Base-by-base conservation (phyloP, 2,113 vertebrate species). In the Megaceryle torquata region DNA sequence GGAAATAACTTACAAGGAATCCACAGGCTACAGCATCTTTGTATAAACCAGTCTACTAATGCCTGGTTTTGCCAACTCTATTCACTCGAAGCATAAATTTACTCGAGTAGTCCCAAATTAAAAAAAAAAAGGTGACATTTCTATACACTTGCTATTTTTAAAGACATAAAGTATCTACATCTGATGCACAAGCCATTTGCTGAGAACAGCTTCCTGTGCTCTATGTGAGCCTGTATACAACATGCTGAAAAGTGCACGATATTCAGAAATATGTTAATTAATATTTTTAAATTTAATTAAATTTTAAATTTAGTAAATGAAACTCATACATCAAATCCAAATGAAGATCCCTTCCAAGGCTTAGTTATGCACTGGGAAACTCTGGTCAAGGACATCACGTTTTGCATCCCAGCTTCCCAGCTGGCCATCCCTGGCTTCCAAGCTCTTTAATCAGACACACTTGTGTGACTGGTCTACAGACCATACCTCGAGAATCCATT, bases 51-150 rank as follows among this genome's bases (percentile, higher is more conserved):
- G 35, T 17, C 63, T 82, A 17, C 26, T 83, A 86, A 86, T 44
- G 29, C 14, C 26, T 89, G 6, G 6, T 56, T 85, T 91, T 79
- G 50, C 50, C 67, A 88, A 44, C 20, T 86, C 15, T 29, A 31
- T 31, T 86, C 56, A 78, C 35, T 86, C 15, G 60, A 59, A 72
- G 15, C 9, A 35, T 33, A 68, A 48, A 78, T 93, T 81, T 91
- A 86, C 25, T 79, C 8, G 48, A 82, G 15, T 13, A 68, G 24
- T n/a, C 60, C 6, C 20, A 75, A 43, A 54, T n/a, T 19, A 29
- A 29, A 22, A 12, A 29, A 56, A 61, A 1, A 5, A 63, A 16
- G 0, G 1, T 48, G 3, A 53, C 29, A 4, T 28, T 53, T 86
- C 18, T 61, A 41, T 22, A 78, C 31, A 83, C 76, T 50, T 9